These are phyloP conservation scores for Melieria omissa DNA, from an alignment of 2,888 invertebrate species.

Conservation along the genomic window DNA sequence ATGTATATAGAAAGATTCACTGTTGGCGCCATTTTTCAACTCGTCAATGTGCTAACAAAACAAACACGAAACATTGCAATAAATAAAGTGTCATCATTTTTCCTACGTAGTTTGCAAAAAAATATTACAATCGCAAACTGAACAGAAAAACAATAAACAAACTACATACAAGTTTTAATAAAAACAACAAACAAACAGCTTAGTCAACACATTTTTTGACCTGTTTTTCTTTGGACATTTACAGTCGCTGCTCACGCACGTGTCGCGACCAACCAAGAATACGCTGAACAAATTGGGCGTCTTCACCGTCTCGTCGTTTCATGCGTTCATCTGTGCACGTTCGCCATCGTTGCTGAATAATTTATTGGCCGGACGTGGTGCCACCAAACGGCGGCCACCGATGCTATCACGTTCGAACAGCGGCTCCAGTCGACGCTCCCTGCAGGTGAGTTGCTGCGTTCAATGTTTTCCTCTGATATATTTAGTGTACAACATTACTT, in stretches of 20 bases:
- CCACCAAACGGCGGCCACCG: slow-evolving; percentile 90
- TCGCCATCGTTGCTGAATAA: slow-evolving; percentile 94
- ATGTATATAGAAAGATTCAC: no score
- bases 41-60: no score
- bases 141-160: no score
- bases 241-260: slow-evolving; percentile 94
- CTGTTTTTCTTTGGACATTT: slow-evolving; percentile 53
- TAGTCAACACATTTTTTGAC: neutral
- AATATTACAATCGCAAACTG: no score
- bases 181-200: no score
- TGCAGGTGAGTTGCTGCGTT: slow-evolving; percentile 73
- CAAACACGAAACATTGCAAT: no score
- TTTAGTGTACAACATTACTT: no score
- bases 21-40: no score
- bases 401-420: slow-evolving; percentile 90
- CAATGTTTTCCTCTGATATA: no score
- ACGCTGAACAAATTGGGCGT: slow-evolving; percentile 95
- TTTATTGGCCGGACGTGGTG: slow-evolving; percentile 88
- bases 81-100: no score
- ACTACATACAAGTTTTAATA: no score
- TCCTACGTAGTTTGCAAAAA: no score
- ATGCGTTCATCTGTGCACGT: slow-evolving; percentile 96
- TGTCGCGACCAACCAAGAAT: slow-evolving; percentile 93
- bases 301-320: slow-evolving; percentile 97
- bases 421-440: slow-evolving; percentile 85